Evolutionary conservation across 2,113 vertebrate species (phyloP).

Genomic region (Solenodon paradoxus): DNA sequence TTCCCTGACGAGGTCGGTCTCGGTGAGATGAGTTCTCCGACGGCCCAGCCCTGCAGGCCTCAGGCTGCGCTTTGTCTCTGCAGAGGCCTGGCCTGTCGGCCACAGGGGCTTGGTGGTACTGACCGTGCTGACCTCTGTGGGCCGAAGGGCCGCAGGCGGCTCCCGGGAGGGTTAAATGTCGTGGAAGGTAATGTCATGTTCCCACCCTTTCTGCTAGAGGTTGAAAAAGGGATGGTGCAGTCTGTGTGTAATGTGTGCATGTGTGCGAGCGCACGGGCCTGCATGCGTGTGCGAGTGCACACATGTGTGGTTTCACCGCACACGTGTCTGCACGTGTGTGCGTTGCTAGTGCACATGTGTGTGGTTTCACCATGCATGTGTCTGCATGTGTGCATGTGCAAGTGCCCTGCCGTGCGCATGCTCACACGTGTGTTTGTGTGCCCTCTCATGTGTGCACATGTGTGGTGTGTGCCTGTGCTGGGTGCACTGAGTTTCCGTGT

Average conservation of each 20-base stretch:
- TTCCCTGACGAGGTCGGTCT: too few relatives aligned
- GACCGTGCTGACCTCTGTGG: neutral
- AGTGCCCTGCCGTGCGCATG: too few relatives aligned
- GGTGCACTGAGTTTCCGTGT: too few relatives aligned
- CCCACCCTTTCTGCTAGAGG: neutral
- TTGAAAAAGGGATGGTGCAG: neutral
- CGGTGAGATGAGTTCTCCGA: too few relatives aligned
- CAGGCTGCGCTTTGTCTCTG: neutral
- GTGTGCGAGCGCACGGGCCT: neutral
- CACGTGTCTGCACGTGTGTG: too few relatives aligned
- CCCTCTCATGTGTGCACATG: too few relatives aligned
- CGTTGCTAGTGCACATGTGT: too few relatives aligned
- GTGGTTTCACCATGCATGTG: too few relatives aligned
- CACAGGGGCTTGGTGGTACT: neutral
- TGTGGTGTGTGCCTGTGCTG: too few relatives aligned
- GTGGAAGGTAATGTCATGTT: neutral
- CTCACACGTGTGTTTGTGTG: too few relatives aligned
- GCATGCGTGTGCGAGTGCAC: accelerated
- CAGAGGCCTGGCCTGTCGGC: neutral
- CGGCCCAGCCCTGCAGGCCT: neutral
- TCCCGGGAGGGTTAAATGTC: neutral
- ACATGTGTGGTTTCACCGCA: too few relatives aligned
- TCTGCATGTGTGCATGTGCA: too few relatives aligned
- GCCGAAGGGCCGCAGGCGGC: neutral
- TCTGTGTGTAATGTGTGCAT: neutral